Conservation (phyloP, 2,797 vertebrate species). For the Labeo calbasu region DNA sequence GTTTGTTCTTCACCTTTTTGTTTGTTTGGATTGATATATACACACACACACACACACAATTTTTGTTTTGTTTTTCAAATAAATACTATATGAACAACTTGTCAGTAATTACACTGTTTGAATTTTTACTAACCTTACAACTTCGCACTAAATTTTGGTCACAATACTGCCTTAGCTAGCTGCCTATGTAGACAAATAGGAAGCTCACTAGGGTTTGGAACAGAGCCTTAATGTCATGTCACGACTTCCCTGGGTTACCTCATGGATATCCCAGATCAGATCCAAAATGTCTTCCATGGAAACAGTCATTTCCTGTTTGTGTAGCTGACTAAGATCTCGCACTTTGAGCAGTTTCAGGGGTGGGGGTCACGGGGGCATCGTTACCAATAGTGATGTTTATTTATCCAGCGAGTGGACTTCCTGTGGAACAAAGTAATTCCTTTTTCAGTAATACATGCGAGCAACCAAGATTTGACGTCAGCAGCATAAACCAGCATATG, state of each 20-base stretch:
- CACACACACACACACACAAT: too few relatives aligned
- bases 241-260: conserved; percentile 1
- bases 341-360: conserved; percentile 38
- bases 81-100: not conserved
- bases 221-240: not conserved
- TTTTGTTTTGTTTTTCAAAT: not conserved
- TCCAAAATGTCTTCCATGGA: conserved; percentile 50
- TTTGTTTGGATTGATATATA: too few relatives aligned
- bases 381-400: conserved; percentile 47
- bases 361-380: conserved; percentile 18
- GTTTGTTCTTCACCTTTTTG: not conserved
- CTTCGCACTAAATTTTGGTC: too few relatives aligned
- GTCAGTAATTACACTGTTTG: not conserved
- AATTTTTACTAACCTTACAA: not conserved
- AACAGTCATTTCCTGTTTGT: conserved; percentile 73
- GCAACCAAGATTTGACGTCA: conserved; percentile 37
- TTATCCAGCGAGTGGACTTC: conserved; percentile 53
- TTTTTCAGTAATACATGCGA: conserved; percentile 43
- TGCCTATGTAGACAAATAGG: not conserved
- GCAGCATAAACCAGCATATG: not conserved
- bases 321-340: conserved; percentile 54
- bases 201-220: not conserved
- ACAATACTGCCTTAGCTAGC: not conserved
- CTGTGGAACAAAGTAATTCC: conserved; percentile 56
- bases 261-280: conserved; percentile 20